Base-by-base conservation (phyloP, 2,888 invertebrate species). In the Polyommatus icarus region DNA sequence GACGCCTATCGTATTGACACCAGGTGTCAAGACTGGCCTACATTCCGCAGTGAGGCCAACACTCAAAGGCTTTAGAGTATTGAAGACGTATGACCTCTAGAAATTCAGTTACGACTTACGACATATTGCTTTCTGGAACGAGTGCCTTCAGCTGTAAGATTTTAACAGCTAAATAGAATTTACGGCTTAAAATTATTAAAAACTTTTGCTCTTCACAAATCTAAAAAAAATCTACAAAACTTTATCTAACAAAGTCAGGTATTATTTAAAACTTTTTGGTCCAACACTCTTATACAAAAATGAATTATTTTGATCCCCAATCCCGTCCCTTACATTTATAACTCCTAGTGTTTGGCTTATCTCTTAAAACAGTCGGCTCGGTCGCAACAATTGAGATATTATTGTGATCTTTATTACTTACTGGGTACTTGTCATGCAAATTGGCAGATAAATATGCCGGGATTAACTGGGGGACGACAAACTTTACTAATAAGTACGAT, bases 361-460 rank as follows among this genome's bases (percentile, higher is more conserved):
- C 72, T 72, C 72, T 12, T 72, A 40, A 40, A 72, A n/a, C 72
- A 72, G 72, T 8, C 40, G 72, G 72, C 72, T 67, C 67, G 67
- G 72, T 36, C 72, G 36, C 72, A 20, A 72, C 72, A 72, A 72
- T 72, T 72, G 72, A 40, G 36, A 72, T 40, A 40, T 72, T 72
- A 72, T 72, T 72, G 20, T 72, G 72, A 72, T 72, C 72, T 36
- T 72, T 72, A 40, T 72, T 40, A 40, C 71, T 72, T 36, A 71
- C 36, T 36, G 40, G 3, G 40, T 5, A 72, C 40, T 72, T 72
- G 40, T n/a, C 5, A 72, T 72, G 72, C 72, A 40, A 72, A 72
- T 40, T 40, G 40, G n/a, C 36, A n/a, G n/a, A 72, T 72, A 72
- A 72, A 72, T 72, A 40, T 72, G 24, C n/a, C 40, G 40, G 40